These are phyloP conservation scores for Drosophila bocqueti DNA, from an alignment of 1,140 invertebrate species.

Conservation along the genomic window DNA sequence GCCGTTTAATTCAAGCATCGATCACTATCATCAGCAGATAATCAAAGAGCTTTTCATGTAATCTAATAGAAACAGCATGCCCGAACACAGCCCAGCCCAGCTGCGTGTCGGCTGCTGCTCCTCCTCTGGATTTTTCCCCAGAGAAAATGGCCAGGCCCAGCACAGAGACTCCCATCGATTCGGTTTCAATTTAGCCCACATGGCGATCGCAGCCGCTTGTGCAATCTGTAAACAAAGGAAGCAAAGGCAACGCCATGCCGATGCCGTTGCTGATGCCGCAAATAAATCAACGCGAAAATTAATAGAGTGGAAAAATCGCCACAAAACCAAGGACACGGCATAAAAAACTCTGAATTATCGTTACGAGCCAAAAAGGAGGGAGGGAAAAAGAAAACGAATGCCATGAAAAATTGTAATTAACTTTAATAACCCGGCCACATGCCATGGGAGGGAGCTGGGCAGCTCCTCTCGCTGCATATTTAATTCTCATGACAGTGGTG, in stretches of 20 bases:
- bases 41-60: conserved; percentile 54
- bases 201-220: conserved; percentile 45
- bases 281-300: conserved; percentile 78
- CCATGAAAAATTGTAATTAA: conserved; percentile 82
- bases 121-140: conserved; percentile 20
- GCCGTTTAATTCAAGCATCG: conserved; percentile 13
- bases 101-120: conserved; percentile 20
- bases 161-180: conserved; percentile 16
- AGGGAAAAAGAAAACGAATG: conserved; percentile 48
- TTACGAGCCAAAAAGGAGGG: neutral
- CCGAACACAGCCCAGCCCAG: conserved; percentile 34
- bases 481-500: conserved; percentile 70
- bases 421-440: conserved; percentile 76
- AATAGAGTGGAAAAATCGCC: conserved; percentile 79
- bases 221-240: conserved; percentile 59
- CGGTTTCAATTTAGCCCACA: conserved; percentile 56
- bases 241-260: conserved; percentile 18
- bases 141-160: conserved; percentile 19
- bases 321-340: conserved; percentile 69
- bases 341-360: conserved; percentile 46
- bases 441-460: conserved; percentile 25
- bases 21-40: conserved; percentile 50
- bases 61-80: conserved; percentile 56
- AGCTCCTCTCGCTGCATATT: conserved; percentile 60
- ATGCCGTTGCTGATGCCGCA: conserved; percentile 12